Evolutionary conservation across 1,140 invertebrate genomes (phyloP).

Genomic region (Periplaneta americana): DNA sequence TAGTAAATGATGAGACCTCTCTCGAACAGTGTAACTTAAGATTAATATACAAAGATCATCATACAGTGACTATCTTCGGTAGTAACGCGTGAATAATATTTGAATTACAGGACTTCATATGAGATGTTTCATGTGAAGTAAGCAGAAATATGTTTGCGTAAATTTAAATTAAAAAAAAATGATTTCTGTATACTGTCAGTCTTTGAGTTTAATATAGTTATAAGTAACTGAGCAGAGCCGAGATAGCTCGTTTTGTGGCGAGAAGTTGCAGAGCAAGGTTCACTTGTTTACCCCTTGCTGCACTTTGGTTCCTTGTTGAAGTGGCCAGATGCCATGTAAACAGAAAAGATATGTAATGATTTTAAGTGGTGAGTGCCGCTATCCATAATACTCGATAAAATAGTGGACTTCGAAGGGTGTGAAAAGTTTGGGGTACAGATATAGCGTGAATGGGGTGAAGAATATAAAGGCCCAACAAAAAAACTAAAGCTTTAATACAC

Average conservation of each 20-base stretch:
- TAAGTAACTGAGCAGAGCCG: neutral
- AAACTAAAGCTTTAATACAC: conserved; percentile 6
- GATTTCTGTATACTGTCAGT: neutral
- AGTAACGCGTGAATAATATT: neutral
- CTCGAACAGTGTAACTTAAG: neutral
- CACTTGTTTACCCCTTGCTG: neutral
- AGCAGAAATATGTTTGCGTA: neutral
- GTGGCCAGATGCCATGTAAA: neutral
- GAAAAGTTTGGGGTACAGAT: conserved; percentile 14
- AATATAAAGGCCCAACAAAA: neutral
- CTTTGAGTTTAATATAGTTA: neutral
- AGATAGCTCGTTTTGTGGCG: neutral
- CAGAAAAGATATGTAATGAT: neutral
- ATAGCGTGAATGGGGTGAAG: neutral
- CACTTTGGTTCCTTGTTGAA: neutral
- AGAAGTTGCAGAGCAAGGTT: neutral
- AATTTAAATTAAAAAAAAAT: neutral
- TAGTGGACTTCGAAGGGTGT: neutral
- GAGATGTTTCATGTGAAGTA: neutral
- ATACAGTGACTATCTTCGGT: neutral
- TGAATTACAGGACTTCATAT: neutral
- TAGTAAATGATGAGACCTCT: neutral
- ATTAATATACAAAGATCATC: neutral
- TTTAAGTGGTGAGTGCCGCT: neutral
- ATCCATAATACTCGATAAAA: conserved; percentile 4